Percentiles rank a stretch among this genome's conserved stretches.
phyloP scores from a whole-genome alignment of 2,888 invertebrate species.

The Chironomus riparius region DNA sequence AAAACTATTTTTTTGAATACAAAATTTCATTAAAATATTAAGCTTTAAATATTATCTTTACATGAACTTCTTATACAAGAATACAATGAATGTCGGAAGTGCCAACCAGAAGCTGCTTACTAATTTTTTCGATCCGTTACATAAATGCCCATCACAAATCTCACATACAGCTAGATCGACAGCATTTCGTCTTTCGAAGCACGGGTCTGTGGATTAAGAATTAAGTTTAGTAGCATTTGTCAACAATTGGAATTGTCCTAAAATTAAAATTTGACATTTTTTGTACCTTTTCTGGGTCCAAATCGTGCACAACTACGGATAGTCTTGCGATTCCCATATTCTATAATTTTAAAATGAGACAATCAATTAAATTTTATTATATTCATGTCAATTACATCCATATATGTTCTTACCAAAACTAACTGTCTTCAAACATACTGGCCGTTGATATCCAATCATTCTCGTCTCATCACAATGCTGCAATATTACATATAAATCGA shows the following conservation, averaged over 20 bases:
- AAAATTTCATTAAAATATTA: too few relatives aligned
- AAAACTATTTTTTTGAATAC: too few relatives aligned
- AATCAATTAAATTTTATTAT: neutral
- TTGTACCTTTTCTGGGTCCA: neutral
- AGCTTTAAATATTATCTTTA: too few relatives aligned
- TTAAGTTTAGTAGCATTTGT: too few relatives aligned
- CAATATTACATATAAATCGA: neutral
- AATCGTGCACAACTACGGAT: constrained; percentile 11
- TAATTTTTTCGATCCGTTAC: constrained; percentile 8
- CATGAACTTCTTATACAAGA: neutral
- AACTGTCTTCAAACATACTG: constrained; percentile 13
- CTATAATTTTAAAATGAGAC: neutral
- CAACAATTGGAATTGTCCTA: too few relatives aligned
- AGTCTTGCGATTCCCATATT: constrained; percentile 23
- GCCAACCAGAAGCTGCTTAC: neutral
- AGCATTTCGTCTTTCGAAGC: constrained; percentile 8
- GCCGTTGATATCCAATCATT: constrained; percentile 14
- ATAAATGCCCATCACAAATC: constrained; percentile 21
- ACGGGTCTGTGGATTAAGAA: neutral
- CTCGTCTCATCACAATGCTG: constrained; percentile 14
- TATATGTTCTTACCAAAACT: constrained; percentile 4
- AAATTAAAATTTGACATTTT: too few relatives aligned
- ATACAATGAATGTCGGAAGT: neutral
- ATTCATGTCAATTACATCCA: neutral
- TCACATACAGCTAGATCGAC: constrained; percentile 14